Conservation (phyloP, 2,888 invertebrate genomes). For the Melinaea marsaeus region DNA sequence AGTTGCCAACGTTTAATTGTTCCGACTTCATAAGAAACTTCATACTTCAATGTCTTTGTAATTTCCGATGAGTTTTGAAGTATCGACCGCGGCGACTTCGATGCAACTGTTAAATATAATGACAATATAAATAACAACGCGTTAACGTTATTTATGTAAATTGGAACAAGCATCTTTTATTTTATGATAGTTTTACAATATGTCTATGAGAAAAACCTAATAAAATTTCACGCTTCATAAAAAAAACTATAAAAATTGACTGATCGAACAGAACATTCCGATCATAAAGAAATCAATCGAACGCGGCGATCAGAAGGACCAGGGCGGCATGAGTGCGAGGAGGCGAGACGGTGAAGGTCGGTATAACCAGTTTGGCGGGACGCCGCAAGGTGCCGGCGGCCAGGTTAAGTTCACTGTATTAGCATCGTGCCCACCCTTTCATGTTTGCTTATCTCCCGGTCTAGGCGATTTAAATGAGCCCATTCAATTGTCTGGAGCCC, state of each 20-base stretch:
- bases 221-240: conserved; percentile 5
- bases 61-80: conserved; percentile 25
- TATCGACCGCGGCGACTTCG: conserved; percentile 1
- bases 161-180: not conserved
- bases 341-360: conserved; percentile 68
- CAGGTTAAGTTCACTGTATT: conserved; percentile 73
- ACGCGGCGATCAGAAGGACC: conserved; percentile 58
- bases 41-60: conserved; percentile 14
- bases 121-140: not conserved
- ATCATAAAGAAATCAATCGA: conserved; percentile 62
- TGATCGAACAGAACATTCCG: conserved; percentile 21
- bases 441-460: conserved; percentile 68
- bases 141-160: not conserved
- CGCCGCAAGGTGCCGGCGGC: conserved; percentile 71
- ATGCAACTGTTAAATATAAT: no score
- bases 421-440: conserved; percentile 73
- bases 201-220: not conserved
- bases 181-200: not conserved
- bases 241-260: conserved; percentile 13
- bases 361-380: conserved; percentile 71
- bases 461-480: conserved; percentile 66
- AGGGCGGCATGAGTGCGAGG: conserved; percentile 60
- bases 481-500: conserved; percentile 57
- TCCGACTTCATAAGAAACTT: conserved; percentile 15
- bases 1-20: no score